A percentile compares a stretch with the other conserved stretches of the same genome.
These are phyloP conservation scores for Macrophya annulata DNA, from an alignment of 2,888 invertebrate species.

Conservation along the genomic window DNA sequence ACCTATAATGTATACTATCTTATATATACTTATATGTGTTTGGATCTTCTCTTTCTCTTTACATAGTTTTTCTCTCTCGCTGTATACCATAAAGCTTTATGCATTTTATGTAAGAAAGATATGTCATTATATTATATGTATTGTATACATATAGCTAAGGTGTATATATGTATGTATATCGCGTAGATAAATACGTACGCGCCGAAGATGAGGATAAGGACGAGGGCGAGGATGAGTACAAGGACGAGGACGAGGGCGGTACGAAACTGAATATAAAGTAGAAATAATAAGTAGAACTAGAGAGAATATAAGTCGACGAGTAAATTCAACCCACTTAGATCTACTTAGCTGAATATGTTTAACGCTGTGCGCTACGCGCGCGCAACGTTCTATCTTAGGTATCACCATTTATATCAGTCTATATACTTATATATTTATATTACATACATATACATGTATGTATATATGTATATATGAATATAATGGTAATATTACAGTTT, in stretches of 20 bases:
- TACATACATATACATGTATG: not conserved
- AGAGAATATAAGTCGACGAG: conserved; percentile 63
- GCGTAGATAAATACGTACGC: not conserved
- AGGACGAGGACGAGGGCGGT: conserved; percentile 50
- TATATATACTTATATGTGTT: not conserved
- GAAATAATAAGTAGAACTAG: conserved; percentile 72
- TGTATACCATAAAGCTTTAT: not conserved
- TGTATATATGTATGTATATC: not conserved
- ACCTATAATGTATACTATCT: not conserved
- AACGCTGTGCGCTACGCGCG: conserved; percentile 63
- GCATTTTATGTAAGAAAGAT: too few species aligned
- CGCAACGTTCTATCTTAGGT: conserved; percentile 71
- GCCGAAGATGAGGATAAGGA: conserved; percentile 22
- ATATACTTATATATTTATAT: conserved; percentile 25
- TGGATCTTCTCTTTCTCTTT: not conserved
- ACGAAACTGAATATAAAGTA: conserved; percentile 72
- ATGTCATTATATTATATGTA: too few species aligned
- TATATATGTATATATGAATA: conserved; percentile 2
- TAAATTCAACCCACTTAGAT: conserved; percentile 79
- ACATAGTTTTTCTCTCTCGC: not conserved
- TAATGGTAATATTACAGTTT: not conserved
- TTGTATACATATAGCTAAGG: not conserved
- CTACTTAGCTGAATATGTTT: conserved; percentile 78
- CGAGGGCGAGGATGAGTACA: conserved; percentile 22
- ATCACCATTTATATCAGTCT: conserved; percentile 28